phyloP scores from a whole-genome alignment of 2,797 vertebrate genomes.

The Podarcis lilfordi region DNA sequence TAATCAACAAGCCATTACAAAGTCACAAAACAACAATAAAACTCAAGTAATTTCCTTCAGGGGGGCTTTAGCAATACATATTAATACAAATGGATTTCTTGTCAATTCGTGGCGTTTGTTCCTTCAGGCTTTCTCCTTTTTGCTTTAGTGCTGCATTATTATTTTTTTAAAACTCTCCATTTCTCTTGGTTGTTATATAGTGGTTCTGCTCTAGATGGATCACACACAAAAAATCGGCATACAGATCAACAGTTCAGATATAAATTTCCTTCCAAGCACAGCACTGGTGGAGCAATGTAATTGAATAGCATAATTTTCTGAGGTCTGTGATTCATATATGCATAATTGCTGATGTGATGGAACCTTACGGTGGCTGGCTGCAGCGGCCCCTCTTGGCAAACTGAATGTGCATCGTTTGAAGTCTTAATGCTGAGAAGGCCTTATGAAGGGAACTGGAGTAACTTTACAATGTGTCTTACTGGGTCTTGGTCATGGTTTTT shows the following conservation, averaged over 20 bases:
- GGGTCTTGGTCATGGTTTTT: neutral
- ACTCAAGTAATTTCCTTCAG: neutral
- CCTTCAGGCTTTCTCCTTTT: neutral
- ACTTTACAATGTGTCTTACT: neutral
- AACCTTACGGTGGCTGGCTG: neutral
- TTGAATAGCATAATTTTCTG: neutral
- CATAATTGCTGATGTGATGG: neutral
- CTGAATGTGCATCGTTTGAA: neutral
- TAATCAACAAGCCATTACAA: neutral
- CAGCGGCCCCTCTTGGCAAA: neutral
- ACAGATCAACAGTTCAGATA: neutral
- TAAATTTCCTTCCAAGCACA: neutral
- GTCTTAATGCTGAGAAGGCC: neutral
- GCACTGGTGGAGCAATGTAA: neutral
- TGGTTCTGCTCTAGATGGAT: neutral
- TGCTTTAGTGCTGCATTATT: neutral
- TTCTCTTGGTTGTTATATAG: neutral
- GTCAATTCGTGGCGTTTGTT: neutral
- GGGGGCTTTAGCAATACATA: neutral
- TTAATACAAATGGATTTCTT: slow-evolving; percentile 9
- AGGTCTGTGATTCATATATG: neutral
- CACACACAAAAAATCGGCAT: neutral
- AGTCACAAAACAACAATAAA: neutral
- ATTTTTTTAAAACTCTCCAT: neutral
- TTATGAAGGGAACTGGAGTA: neutral